A percentile compares a stretch with the other conserved stretches of the same genome.
phyloP scores from a whole-genome alignment of 2,888 invertebrate species.

The Drosophila demipolita region DNA sequence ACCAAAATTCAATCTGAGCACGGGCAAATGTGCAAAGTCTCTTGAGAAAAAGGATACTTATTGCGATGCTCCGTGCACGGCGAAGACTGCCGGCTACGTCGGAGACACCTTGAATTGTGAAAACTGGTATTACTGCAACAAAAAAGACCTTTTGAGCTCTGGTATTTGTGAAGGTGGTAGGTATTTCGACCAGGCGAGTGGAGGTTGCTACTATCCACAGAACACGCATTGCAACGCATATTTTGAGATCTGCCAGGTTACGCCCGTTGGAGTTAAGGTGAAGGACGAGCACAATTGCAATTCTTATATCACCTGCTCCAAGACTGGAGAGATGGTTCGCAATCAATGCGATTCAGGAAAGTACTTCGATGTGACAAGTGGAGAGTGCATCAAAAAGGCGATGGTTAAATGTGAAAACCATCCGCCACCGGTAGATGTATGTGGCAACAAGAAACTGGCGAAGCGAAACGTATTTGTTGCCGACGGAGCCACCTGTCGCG shows the following conservation, averaged over 20 bases:
- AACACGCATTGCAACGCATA: slow-evolving; percentile 53
- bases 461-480: slow-evolving; percentile 66
- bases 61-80: slow-evolving; percentile 58
- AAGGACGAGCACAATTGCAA: slow-evolving; percentile 71
- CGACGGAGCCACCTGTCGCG: slow-evolving; percentile 78
- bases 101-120: slow-evolving; percentile 66
- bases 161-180: slow-evolving; percentile 60
- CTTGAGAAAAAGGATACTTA: slow-evolving; percentile 56
- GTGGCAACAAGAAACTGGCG: slow-evolving; percentile 76
- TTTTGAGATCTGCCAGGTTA: slow-evolving; percentile 71
- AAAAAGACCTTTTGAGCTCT: slow-evolving; percentile 5
- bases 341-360: slow-evolving; percentile 45
- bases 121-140: slow-evolving; percentile 71
- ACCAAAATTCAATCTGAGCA: slow-evolving; percentile 30
- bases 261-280: slow-evolving; percentile 43
- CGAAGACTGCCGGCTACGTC: slow-evolving; percentile 56
- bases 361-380: slow-evolving; percentile 60
- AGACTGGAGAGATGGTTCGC: slow-evolving; percentile 1
- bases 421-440: slow-evolving; percentile 69
- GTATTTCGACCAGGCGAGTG: slow-evolving; percentile 50
- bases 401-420: slow-evolving; percentile 63
- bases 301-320: slow-evolving; percentile 67
- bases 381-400: slow-evolving; percentile 57
- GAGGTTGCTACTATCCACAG: slow-evolving; percentile 62
- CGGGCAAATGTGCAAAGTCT: slow-evolving; percentile 5